These are phyloP conservation scores for Linnaemya vulpina DNA, from an alignment of 2,888 invertebrate genomes.

Conservation along the genomic window DNA sequence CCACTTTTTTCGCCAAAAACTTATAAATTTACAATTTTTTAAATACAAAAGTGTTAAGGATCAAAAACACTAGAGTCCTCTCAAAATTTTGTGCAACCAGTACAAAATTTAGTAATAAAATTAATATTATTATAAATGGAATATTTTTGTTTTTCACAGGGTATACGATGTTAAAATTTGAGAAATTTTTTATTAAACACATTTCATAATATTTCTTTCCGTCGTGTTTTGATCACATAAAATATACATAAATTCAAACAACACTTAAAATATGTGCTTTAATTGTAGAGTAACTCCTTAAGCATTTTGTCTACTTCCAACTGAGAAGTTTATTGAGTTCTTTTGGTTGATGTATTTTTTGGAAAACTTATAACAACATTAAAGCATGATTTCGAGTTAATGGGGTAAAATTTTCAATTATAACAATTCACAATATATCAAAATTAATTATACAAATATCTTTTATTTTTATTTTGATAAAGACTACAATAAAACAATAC, in stretches of 20 bases:
- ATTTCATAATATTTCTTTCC: conserved; percentile 47
- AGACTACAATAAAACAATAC: conserved; percentile 54
- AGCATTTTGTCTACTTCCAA: neutral
- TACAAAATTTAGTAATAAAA: no score
- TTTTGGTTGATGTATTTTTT: neutral
- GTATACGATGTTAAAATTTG: conserved; percentile 24
- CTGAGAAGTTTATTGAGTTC: neutral
- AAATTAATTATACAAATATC: neutral
- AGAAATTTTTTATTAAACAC: conserved; percentile 42
- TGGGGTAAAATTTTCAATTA: neutral
- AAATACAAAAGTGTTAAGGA: no score
- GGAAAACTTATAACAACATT: neutral
- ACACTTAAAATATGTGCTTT: conserved; percentile 52
- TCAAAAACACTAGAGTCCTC: no score
- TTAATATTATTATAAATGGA: no score
- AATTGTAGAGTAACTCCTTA: neutral
- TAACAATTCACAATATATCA: neutral
- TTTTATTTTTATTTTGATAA: conserved; percentile 36
- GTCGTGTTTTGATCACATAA: conserved; percentile 57
- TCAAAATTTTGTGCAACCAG: no score
- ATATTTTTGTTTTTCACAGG: no score
- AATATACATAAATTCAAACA: conserved; percentile 49
- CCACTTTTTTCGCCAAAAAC: no score
- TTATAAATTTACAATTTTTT: no score
- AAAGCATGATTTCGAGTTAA: neutral